Conservation (phyloP, 2,113 vertebrate species). For the Cryptomyrus ogoouensis region DNA sequence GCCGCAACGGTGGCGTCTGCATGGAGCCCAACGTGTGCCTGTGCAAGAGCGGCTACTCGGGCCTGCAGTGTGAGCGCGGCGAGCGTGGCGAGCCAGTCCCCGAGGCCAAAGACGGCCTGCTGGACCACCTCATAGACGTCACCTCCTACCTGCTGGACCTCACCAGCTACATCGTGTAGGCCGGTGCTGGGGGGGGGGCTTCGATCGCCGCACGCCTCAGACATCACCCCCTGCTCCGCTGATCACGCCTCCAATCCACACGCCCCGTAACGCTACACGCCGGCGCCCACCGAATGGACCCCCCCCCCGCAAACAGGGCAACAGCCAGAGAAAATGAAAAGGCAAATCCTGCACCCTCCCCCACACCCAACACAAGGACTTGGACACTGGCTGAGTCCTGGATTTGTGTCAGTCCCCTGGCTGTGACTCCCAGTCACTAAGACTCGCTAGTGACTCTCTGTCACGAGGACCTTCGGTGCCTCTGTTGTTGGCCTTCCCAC, state of each 20-base stretch:
- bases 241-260: neutral
- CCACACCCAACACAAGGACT: neutral
- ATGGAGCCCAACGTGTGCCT: conserved; percentile 90
- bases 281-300: neutral
- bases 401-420: neutral
- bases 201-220: neutral
- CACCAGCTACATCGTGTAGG: conserved; percentile 96
- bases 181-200: conserved; percentile 22
- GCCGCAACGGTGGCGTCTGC: conserved; percentile 91
- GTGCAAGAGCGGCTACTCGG: conserved; percentile 78
- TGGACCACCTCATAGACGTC: conserved; percentile 97
- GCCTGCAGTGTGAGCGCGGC: conserved; percentile 46
- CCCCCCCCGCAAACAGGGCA: conserved; percentile 2
- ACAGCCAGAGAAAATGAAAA: neutral
- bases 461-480: neutral
- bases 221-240: neutral
- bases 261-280: neutral
- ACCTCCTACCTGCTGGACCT: conserved; percentile 95
- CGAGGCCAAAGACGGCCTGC: conserved; percentile 87
- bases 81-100: conserved; percentile 79
- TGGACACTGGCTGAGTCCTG: neutral
- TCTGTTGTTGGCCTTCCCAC: neutral
- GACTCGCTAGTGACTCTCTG: neutral
- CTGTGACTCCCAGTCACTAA: neutral
- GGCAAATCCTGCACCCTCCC: neutral